These are phyloP conservation scores for Hesperia comma DNA, from an alignment of 2,888 invertebrate species.

Conservation along the genomic window DNA sequence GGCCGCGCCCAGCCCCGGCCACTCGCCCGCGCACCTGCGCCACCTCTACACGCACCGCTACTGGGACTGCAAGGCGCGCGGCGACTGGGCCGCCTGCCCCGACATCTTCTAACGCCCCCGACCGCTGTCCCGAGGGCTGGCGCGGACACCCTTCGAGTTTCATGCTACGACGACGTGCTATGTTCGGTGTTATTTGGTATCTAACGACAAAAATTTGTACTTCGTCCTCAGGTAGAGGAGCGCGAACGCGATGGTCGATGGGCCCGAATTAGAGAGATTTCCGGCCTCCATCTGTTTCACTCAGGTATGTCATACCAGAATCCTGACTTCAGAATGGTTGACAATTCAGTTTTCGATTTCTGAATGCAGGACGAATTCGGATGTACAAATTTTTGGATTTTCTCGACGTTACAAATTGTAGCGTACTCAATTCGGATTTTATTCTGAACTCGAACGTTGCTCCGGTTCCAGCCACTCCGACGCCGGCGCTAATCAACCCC, in stretches of 20 bases:
- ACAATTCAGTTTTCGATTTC: background rate
- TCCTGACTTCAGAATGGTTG: too few species aligned
- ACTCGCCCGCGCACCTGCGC: conserved; percentile 75
- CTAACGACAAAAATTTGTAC: too few species aligned
- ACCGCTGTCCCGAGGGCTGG: conserved; percentile 14
- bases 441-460: background rate
- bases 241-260: too few species aligned
- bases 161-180: background rate
- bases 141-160: background rate
- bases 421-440: background rate
- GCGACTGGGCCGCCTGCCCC: conserved; percentile 96
- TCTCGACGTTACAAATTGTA: background rate
- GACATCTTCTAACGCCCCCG: conserved; percentile 89
- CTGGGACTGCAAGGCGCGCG: conserved; percentile 95
- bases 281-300: too few species aligned
- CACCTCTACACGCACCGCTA: conserved; percentile 95
- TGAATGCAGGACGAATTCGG: too few species aligned
- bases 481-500: background rate
- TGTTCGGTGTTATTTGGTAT: background rate
- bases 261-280: too few species aligned
- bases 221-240: too few species aligned
- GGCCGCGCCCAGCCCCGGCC: conserved; percentile 72
- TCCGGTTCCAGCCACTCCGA: background rate
- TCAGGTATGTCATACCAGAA: background rate
- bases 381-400: background rate